These are phyloP conservation scores for Mayetiola destructor DNA, from an alignment of 2,888 invertebrate genomes.

Conservation along the genomic window DNA sequence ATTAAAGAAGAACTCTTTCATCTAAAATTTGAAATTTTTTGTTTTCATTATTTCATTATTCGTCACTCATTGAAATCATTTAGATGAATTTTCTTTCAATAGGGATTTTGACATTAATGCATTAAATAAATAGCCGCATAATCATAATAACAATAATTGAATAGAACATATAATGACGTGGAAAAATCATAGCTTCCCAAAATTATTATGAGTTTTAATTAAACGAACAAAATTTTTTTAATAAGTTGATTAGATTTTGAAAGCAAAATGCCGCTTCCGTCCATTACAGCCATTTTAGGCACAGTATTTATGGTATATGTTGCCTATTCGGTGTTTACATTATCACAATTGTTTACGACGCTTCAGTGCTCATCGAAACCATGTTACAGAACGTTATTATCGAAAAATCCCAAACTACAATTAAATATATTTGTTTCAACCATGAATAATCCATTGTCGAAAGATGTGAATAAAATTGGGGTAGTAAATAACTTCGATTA, in stretches of 20 bases:
- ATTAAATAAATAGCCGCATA: no score
- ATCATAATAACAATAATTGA: background rate
- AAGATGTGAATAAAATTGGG: slow-evolving; percentile 46
- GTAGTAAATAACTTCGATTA: slow-evolving; percentile 52
- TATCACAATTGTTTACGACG: slow-evolving; percentile 56
- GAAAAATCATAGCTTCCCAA: no score
- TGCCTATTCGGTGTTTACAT: slow-evolving; percentile 57
- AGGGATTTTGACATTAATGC: no score
- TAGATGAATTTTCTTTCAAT: no score
- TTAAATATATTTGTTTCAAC: slow-evolving; percentile 54
- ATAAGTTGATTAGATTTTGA: background rate
- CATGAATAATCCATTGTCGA: slow-evolving; percentile 40
- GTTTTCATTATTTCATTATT: no score
- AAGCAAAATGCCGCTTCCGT: slow-evolving; percentile 32
- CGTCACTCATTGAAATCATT: no score
- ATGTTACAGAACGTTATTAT: slow-evolving; percentile 57
- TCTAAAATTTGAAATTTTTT: no score
- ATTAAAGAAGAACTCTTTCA: no score
- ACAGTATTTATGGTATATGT: slow-evolving; percentile 54
- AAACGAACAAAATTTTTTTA: background rate
- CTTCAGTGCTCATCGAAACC: slow-evolving; percentile 43
- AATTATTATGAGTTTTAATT: no score
- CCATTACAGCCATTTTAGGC: slow-evolving; percentile 47
- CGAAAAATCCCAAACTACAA: slow-evolving; percentile 51
- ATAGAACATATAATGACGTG: no score